Evolutionary conservation across 2,797 vertebrate species (phyloP).

Genomic region (Diglossa cyanea): DNA sequence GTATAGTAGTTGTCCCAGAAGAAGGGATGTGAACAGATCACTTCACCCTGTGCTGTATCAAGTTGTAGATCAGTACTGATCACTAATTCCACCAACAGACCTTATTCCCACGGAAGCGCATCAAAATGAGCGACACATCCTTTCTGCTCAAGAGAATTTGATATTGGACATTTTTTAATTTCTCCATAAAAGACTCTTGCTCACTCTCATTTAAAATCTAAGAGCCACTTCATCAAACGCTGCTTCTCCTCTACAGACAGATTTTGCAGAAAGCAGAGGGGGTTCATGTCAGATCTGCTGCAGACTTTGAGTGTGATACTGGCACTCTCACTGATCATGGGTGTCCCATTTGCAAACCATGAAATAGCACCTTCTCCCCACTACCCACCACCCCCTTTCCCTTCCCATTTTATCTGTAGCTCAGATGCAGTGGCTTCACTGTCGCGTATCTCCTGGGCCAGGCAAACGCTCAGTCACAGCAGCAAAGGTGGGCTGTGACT

Average conservation of each 20-base stretch:
- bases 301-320: neutral
- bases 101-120: neutral
- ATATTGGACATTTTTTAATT: neutral
- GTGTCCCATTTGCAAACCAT: neutral
- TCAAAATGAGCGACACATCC: neutral
- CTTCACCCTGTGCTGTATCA: neutral
- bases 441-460: neutral
- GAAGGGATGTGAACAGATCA: neutral
- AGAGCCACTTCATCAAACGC: neutral
- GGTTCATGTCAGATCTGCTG: accelerated
- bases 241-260: neutral
- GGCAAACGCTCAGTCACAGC: neutral
- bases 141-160: neutral
- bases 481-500: neutral
- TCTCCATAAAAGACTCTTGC: neutral
- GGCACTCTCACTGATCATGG: accelerated
- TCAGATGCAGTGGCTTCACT: neutral
- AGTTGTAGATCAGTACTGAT: neutral
- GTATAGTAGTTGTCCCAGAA: neutral
- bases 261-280: neutral
- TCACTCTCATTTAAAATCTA: neutral
- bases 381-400: neutral
- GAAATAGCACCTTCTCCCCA: neutral
- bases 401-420: neutral
- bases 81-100: neutral